Conservation (phyloP, 2,888 invertebrate genomes). For the Sturmia bella region DNA sequence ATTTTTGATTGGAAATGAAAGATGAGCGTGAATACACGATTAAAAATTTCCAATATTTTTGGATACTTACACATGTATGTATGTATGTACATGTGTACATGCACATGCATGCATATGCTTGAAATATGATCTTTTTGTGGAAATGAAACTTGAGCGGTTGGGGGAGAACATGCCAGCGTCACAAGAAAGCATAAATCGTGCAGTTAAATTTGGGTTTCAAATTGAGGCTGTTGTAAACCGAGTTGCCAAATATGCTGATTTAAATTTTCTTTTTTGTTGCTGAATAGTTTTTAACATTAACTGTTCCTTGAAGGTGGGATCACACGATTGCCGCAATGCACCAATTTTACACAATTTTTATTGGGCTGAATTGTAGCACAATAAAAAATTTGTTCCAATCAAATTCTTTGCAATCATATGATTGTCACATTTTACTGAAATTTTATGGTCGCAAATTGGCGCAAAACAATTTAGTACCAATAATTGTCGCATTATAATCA, state of each 20-base stretch:
- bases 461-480: no score
- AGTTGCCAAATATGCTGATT: neutral
- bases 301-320: no score
- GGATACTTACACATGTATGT: neutral
- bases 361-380: no score
- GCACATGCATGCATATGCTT: constrained; percentile 1
- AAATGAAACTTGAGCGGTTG: constrained; percentile 5
- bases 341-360: no score
- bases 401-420: no score
- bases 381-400: no score
- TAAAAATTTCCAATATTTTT: constrained; percentile 23
- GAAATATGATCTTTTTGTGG: constrained; percentile 17
- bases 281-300: neutral
- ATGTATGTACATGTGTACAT: no score
- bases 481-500: no score
- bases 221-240: constrained; percentile 7
- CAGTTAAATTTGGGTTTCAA: constrained; percentile 5
- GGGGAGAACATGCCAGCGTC: neutral
- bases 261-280: neutral
- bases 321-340: no score
- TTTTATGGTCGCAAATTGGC: no score
- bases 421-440: no score
- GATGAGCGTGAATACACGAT: constrained; percentile 41
- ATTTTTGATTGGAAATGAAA: constrained; percentile 31
- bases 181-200: constrained; percentile 6